Conservation (phyloP, 1,140 invertebrate genomes). For the Danaus plexippus region DNA sequence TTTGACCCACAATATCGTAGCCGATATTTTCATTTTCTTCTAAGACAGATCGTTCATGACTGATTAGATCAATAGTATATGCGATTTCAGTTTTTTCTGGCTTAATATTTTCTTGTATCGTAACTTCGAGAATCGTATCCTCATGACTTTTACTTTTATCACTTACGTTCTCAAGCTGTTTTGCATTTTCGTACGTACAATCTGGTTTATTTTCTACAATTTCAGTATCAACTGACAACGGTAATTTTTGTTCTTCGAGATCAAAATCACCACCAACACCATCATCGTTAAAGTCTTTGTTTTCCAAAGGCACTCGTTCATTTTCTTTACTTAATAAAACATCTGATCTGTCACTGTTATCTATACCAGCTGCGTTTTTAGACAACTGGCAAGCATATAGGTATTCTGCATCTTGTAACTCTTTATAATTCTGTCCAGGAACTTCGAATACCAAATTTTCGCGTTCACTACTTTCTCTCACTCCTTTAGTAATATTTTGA, state of each 20-base stretch:
- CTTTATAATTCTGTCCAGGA: conserved; percentile 13
- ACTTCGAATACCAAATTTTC: neutral
- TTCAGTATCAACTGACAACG: too few species aligned
- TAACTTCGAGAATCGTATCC: conserved; percentile 10
- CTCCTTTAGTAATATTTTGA: neutral
- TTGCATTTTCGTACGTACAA: too few species aligned
- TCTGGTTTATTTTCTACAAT: too few species aligned
- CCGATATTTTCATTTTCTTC: conserved; percentile 1
- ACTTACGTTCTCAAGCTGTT: too few species aligned
- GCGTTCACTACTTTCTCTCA: neutral
- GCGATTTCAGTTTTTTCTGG: conserved; percentile 9
- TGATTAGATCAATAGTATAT: conserved; percentile 11
- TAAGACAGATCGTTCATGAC: conserved; percentile 1
- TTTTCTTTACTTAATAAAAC: too few species aligned
- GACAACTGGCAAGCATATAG: conserved; percentile 6
- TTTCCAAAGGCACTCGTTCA: too few species aligned
- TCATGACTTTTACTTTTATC: neutral
- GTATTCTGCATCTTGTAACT: conserved; percentile 24
- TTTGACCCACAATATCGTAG: neutral
- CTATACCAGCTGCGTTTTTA: too few species aligned
- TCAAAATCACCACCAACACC: too few species aligned
- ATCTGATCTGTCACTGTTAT: too few species aligned
- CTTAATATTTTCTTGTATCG: conserved; percentile 11
- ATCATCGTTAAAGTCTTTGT: too few species aligned
- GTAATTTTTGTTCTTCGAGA: too few species aligned